Conservation (phyloP, 2,888 invertebrate species). For the Clitarchus hookeri region DNA sequence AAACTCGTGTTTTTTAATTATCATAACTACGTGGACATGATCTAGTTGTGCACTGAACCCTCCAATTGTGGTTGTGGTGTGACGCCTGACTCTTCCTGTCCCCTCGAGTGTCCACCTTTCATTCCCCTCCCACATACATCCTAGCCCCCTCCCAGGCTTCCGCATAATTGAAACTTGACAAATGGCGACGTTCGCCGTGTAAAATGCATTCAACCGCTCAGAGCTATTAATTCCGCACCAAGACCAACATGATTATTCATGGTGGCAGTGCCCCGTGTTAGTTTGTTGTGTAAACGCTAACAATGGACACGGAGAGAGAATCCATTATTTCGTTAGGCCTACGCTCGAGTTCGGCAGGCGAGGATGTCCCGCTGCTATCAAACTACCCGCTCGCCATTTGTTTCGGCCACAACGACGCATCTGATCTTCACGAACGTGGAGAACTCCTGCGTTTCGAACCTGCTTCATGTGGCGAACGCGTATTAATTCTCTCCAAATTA, state of each 20-base stretch:
- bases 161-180: neutral
- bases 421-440: neutral
- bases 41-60: no score
- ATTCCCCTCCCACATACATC: neutral
- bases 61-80: no score
- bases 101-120: no score
- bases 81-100: no score
- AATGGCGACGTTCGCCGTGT: neutral
- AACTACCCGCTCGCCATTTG: neutral
- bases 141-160: neutral
- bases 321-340: neutral
- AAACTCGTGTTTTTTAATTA: no score
- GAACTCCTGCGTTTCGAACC: no score
- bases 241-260: slow-evolving; percentile 20
- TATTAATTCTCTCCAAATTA: no score
- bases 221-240: slow-evolving; percentile 18
- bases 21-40: no score
- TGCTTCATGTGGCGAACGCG: no score
- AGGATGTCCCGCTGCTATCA: neutral
- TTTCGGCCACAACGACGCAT: neutral
- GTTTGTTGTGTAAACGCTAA: slow-evolving; percentile 15
- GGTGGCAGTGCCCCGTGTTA: slow-evolving; percentile 3
- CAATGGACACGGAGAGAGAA: slow-evolving; percentile 17
- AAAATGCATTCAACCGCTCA: slow-evolving; percentile 16
- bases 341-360: neutral